Conservation (phyloP, 1,140 invertebrate genomes). For the Idris sp. region DNA sequence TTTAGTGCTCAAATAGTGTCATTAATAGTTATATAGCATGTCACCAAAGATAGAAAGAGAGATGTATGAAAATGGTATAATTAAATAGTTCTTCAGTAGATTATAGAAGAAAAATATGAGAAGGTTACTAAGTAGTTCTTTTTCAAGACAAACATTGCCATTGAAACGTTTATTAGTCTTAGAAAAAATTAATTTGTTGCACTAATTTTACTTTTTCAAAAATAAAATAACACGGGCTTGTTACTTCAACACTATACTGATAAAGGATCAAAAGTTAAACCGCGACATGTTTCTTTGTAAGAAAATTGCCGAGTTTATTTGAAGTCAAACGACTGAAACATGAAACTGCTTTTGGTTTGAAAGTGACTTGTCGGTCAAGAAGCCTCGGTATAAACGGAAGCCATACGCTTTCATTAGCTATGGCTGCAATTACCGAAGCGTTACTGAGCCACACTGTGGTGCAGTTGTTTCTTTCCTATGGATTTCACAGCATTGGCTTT, state of each 20-base stretch:
- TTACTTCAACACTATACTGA: too few relatives aligned
- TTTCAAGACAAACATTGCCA: too few relatives aligned
- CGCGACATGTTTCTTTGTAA: conserved; percentile 5
- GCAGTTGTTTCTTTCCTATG: conserved; percentile 15
- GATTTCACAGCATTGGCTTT: conserved; percentile 6
- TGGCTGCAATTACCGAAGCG: conserved; percentile 33
- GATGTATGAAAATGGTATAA: conserved; percentile 40
- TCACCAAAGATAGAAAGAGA: conserved; percentile 20
- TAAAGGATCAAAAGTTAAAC: conserved; percentile 22
- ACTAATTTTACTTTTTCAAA: too few relatives aligned
- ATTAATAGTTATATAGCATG: conserved; percentile 44
- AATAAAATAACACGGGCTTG: too few relatives aligned
- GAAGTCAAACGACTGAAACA: conserved; percentile 44
- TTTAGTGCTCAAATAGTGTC: conserved; percentile 42
- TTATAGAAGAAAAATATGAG: conserved; percentile 31
- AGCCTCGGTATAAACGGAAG: conserved; percentile 45
- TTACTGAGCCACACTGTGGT: conserved; percentile 15
- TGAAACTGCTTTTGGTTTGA: conserved; percentile 10
- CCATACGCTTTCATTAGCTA: conserved; percentile 36
- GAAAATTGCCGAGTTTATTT: conserved; percentile 33
- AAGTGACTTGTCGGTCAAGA: conserved; percentile 38
- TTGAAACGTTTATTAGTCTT: too few relatives aligned
- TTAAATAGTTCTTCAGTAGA: conserved; percentile 35
- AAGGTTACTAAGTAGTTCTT: too few relatives aligned
- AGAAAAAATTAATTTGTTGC: too few relatives aligned